Conservation (phyloP, 2,888 invertebrate genomes). For the Podotricha telesiphe region DNA sequence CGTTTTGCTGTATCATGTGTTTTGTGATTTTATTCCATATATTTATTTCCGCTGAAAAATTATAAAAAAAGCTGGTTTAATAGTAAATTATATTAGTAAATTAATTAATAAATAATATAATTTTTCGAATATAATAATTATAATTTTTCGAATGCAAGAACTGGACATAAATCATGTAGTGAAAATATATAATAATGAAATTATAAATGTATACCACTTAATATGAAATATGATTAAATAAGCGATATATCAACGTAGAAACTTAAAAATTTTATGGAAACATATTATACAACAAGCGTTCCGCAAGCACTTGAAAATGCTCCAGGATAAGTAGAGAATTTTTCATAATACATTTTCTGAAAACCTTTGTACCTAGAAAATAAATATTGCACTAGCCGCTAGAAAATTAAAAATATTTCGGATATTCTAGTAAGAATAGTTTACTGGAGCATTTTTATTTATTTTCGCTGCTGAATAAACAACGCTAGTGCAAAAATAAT, state of each 20-base stretch:
- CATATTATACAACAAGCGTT: not conserved
- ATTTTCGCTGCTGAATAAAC: not conserved
- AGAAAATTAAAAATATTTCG: slow-evolving; percentile 14
- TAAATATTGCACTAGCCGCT: slow-evolving; percentile 9
- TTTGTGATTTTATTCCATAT: no score
- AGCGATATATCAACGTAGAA: not conserved
- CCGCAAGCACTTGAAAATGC: not conserved
- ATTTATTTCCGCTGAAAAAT: no score
- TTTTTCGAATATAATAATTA: no score
- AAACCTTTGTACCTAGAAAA: not conserved
- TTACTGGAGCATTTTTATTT: not conserved
- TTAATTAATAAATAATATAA: no score
- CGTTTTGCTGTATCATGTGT: no score
- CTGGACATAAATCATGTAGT: no score
- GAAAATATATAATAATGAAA: no score
- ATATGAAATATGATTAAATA: not conserved
- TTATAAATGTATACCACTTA: no score
- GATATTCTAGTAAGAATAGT: not conserved
- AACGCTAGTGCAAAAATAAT: not conserved
- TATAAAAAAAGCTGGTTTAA: no score
- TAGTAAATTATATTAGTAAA: no score
- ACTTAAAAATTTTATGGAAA: slow-evolving; percentile 3
- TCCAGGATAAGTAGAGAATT: not conserved
- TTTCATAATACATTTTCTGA: slow-evolving; percentile 10
- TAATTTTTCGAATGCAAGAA: no score